Evolutionary conservation across 2,113 vertebrate species (phyloP), one percentile per base, ranked within the genome.

Genomic region (Salvelinus alpinus): DNA sequence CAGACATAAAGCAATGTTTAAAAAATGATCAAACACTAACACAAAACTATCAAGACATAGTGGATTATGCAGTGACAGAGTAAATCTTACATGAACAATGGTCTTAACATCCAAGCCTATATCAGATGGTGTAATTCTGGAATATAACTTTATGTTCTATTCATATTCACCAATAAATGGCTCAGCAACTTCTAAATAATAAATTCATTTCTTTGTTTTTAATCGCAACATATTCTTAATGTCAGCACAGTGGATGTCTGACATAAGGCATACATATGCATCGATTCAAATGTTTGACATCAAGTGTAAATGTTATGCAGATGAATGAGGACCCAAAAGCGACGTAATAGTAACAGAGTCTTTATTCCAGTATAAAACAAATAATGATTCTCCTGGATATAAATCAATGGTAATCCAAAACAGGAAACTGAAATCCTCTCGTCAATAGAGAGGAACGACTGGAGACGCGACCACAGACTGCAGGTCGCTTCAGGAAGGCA

Each of bases 211-310:
- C 70, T 80, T 54, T 27, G 76, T 80, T 64, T 84, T 79, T 87
- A 87, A 87, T 89, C 82, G 78, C 80, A 66, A 18, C 77, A 80
- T 87, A 82, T 87, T 89, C 85, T 89, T 78, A 81, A 80, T 62
- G 84, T 84, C 75, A 77, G 75, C 79, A 64, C 24, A 76, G 64
- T 81, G 62, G 29, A 22, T 75, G 65, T 71, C 22, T 75, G 18
- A 31, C 14, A 67, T 68, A 6, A 6, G 47, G 78, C 6, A 34
- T 34, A 34, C 34, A 34, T 34, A 34, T 34, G 34, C 34, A 34
- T 7, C 34, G 6, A 85, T 69, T 85, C 82, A 86, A 83, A 80
- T 72, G 72, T 72, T 18, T 77, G 11, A 66, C 64, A 62, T 62
- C n/a, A 22, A 62, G 22, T 62, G n/a, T 62, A 22, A n/a, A n/a